Evolutionary conservation across 2,113 vertebrate genomes (phyloP), one percentile per base, ranked within the genome.

Genomic region (Ochotona princeps): DNA sequence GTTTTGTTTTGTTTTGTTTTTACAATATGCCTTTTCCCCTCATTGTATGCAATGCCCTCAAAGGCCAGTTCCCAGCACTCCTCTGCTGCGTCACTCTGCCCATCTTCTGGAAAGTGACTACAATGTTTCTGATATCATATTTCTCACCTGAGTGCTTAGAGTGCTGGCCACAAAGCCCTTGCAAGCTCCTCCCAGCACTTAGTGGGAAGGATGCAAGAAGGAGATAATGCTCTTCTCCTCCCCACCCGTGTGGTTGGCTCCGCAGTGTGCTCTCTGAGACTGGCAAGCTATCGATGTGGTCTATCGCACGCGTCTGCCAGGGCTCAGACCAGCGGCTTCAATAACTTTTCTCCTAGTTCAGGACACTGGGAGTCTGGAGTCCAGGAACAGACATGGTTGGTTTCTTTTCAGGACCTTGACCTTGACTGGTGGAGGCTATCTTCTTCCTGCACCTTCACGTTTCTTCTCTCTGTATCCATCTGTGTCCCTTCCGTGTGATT

Each of bases 151-250:
- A 89, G 63, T 60, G 67, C 89, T 90, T 26, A 69, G 32, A 76
- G 30, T 18, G 54, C 87, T 66, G 83, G 74, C 89, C 84, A 78
- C 83, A 95, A 23, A 87, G 84, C 75, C 8, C 60, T 75, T 85
- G 25, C 28, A 0, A 0, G 69, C 61, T 49, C n/a, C 4, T 92
- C 73, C 30, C 2, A 65, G 66, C 61, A 67, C 61, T 89, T 80
- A 88, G 0, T 1, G 30, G 51, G 28, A 73, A 49, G 66, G 73
- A 74, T 54, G 17, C 47, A 47, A 76, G 76, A 80, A 78, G 65
- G 73, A 35, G 74, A 28, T 9, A 30, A 14, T 60, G 57, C 38
- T 35, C 79, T 38, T 73, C 15, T 14, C 17, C 9, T 38, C n/a
- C 30, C 28, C 8, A 0, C 49, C n/a, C 38, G 2, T 10, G 1